Evolutionary conservation across 2,797 vertebrate species (phyloP).

Genomic region (Percopsis omiscomaycus): DNA sequence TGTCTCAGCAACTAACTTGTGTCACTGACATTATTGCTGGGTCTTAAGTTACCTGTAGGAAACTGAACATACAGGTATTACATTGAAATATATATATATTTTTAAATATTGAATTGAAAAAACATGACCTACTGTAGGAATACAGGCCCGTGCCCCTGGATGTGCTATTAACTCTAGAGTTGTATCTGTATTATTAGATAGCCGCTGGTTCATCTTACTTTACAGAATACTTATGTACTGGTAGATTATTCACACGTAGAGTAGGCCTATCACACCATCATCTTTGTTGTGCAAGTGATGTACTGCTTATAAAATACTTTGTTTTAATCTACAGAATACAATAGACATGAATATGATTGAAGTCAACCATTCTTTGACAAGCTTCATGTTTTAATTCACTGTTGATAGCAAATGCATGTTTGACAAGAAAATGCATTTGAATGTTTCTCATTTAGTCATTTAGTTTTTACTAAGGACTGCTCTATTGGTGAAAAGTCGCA

Average conservation of each 20-base stretch:
- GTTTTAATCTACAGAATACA: conserved; percentile 6
- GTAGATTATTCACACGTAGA: conserved; percentile 1
- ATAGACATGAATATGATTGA: conserved; percentile 1
- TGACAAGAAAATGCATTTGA: conserved; percentile 6
- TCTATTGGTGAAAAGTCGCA: background rate
- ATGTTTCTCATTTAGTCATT: background rate
- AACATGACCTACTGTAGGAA: conserved; percentile 12
- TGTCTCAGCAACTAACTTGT: conserved; percentile 38
- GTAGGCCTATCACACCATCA: no score
- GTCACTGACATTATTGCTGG: conserved; percentile 66
- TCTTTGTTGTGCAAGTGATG: conserved; percentile 38
- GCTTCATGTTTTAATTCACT: conserved; percentile 5
- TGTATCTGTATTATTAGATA: no score
- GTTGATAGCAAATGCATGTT: background rate
- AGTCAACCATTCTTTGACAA: conserved; percentile 17
- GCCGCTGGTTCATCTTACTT: no score
- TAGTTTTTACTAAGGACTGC: background rate
- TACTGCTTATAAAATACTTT: conserved; percentile 22
- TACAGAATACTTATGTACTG: conserved; percentile 8
- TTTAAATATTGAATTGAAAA: conserved; percentile 9
- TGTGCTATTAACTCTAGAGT: conserved; percentile 50
- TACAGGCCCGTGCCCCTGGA: conserved; percentile 26
- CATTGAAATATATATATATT: background rate
- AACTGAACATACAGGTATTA: conserved; percentile 14
- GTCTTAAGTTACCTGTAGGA: conserved; percentile 41